A percentile compares a stretch with the other conserved stretches of the same genome.
phyloP scores from a whole-genome alignment of 2,797 vertebrate species.

The Phoebastria nigripes region DNA sequence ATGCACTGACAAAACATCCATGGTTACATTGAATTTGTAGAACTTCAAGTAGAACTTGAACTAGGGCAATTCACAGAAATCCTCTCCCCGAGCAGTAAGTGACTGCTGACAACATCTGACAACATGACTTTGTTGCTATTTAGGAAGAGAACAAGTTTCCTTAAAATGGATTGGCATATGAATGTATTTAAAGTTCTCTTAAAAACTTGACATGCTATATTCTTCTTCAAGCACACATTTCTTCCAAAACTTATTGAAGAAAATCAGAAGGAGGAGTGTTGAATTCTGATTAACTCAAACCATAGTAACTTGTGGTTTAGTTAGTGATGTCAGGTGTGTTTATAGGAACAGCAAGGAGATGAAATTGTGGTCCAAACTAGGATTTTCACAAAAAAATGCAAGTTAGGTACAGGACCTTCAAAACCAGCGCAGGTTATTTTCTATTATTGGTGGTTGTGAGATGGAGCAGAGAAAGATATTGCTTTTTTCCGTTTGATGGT shows the following conservation, averaged over 20 bases:
- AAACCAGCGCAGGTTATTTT: not conserved
- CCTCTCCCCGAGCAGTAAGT: not conserved
- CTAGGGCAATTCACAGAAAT: not conserved
- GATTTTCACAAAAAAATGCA: not conserved
- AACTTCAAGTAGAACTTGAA: not conserved
- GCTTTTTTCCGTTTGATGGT: not conserved
- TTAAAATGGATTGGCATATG: not conserved
- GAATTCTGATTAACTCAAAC: not conserved
- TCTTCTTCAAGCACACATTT: not conserved
- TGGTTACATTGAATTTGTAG: not conserved
- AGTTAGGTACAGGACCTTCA: not conserved
- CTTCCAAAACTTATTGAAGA: not conserved
- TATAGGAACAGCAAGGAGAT: not conserved
- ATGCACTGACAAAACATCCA: not conserved
- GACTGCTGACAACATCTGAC: not conserved
- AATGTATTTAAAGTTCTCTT: not conserved
- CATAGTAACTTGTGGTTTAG: not conserved
- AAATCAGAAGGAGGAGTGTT: not conserved
- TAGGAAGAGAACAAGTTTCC: not conserved
- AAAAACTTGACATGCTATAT: accelerated
- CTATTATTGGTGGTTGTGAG: not conserved
- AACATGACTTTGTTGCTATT: not conserved
- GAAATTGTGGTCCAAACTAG: not conserved
- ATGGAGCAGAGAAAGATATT: not conserved
- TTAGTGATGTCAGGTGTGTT: not conserved